Base-by-base conservation (phyloP, 2,113 vertebrate species). In the Vulpes vulpes region DNA sequence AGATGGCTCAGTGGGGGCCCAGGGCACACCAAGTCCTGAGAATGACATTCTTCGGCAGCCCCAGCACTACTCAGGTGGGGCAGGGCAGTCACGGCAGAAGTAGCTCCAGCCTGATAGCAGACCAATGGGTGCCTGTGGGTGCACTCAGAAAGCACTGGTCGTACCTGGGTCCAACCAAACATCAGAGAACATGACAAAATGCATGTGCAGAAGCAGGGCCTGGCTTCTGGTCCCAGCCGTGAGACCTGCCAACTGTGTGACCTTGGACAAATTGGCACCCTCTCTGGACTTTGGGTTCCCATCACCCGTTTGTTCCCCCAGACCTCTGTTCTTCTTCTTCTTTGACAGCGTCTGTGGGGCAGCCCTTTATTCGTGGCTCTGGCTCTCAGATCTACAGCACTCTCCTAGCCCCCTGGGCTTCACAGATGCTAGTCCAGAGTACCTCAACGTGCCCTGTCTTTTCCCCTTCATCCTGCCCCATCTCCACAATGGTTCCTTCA, bases 221-320 rank as follows among this genome's bases (percentile, higher is more conserved):
- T 86, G 85, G 59, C 59, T 96, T 85, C 80, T 59, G 80, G 43
- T 55, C 43, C 57, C 49, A 87, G 57, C 57, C 79, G 81, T 80
- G 95, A 91, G 16, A 82, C 67, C 53, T 60, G 11, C 20, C 10
- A 43, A 84, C 43, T 90, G 59, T 81, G 95, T 81, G 78, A 43
- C 43, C 43, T 71, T 67, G 55, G 82, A 11, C 49, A 38, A 55
- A 27, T 20, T 16, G 53, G 49, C 14, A n/a, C 74, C 15, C 14
- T 92, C 60, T 94, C 91, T 95, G 81, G 59, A 23, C 55, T 96
- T 91, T 51, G 49, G 49, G 60, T 89, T 92, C 86, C 82, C 19
- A 53, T 25, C 49, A 85, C 10, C 62, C 64, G 4, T 74, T 53
- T 57, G 55, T 65, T 38, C 64, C 32, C 88, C 43, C 27, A 60